phyloP scores from a whole-genome alignment of 2,888 invertebrate genomes.

The Microdon myrmicae region DNA sequence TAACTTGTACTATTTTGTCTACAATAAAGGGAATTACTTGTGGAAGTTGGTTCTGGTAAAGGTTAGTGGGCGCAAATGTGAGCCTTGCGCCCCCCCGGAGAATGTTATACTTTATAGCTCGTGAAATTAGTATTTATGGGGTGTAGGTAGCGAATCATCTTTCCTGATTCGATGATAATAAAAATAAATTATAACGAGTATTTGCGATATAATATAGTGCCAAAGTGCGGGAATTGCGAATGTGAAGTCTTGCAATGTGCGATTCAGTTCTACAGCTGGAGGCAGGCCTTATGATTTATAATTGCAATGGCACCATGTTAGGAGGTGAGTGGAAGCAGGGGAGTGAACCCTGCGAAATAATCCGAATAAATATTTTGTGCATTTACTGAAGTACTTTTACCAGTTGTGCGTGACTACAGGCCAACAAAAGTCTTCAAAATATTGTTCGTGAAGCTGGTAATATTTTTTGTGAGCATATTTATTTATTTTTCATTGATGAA shows the following conservation, averaged over 20 bases:
- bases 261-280: too few relatives aligned
- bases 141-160: slow-evolving; percentile 40
- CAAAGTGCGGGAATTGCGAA: neutral
- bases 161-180: slow-evolving; percentile 43
- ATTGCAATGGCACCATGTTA: too few relatives aligned
- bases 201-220: slow-evolving; percentile 15
- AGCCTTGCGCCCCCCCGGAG: slow-evolving; percentile 47
- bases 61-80: slow-evolving; percentile 27
- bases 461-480: too few relatives aligned
- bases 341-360: too few relatives aligned
- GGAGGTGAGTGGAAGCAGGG: too few relatives aligned
- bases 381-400: too few relatives aligned
- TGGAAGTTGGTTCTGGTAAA: slow-evolving; percentile 15
- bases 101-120: slow-evolving; percentile 65
- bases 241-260: neutral
- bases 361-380: too few relatives aligned
- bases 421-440: too few relatives aligned
- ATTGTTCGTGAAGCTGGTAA: too few relatives aligned
- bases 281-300: too few relatives aligned
- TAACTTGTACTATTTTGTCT: slow-evolving; percentile 16
- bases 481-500: too few relatives aligned
- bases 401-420: too few relatives aligned
- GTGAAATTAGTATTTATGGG: slow-evolving; percentile 67
- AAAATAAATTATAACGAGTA: slow-evolving; percentile 52
- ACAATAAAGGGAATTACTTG: slow-evolving; percentile 39